Evolutionary conservation across 2,113 vertebrate species (phyloP).

Genomic region (Dasyprocta punctata): DNA sequence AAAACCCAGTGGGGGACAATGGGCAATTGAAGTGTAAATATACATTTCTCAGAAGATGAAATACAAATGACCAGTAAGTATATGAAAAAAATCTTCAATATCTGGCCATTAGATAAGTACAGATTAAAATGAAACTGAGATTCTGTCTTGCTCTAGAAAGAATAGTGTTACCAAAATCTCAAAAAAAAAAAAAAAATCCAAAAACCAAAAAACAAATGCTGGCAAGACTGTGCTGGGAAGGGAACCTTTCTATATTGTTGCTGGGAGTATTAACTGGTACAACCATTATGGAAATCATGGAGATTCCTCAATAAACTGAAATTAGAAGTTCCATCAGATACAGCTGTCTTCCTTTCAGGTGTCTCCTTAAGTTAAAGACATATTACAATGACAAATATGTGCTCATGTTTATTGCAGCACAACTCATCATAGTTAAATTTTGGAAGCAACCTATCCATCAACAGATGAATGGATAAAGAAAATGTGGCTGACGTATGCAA

Average conservation of each 20-base stretch:
- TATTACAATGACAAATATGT: neutral
- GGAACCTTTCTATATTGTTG: neutral
- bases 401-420: neutral
- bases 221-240: neutral
- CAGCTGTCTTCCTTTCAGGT: neutral
- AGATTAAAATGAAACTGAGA: neutral
- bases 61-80: neutral
- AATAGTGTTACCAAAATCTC: neutral
- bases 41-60: neutral
- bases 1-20: neutral
- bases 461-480: neutral
- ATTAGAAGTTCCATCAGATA: neutral
- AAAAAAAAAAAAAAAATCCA: too few relatives aligned
- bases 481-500: neutral
- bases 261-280: neutral
- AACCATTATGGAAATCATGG: neutral
- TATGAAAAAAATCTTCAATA: neutral
- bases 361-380: neutral
- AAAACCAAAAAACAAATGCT: neutral
- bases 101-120: neutral
- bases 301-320: neutral
- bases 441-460: neutral
- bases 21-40: neutral
- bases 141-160: neutral
- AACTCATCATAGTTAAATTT: neutral